These are phyloP conservation scores for Clusia tigrina DNA, from an alignment of 2,888 invertebrate species.

Conservation along the genomic window DNA sequence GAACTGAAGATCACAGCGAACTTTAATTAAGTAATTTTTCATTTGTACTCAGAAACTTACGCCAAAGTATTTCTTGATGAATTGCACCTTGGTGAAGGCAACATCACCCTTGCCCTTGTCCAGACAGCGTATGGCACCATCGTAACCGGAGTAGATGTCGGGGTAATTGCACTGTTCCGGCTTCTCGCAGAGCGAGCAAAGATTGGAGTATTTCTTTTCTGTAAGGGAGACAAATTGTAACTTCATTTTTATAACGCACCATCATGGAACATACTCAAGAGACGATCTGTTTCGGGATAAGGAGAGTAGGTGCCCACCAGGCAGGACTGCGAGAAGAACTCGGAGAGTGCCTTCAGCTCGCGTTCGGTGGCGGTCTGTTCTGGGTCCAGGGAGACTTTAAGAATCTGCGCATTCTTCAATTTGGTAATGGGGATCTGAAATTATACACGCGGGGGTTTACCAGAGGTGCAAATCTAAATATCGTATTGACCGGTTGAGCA, in stretches of 20 bases:
- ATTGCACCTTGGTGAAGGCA: slow-evolving; percentile 86
- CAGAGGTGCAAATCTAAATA: too few species aligned
- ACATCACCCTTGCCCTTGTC: slow-evolving; percentile 83
- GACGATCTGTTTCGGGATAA: slow-evolving; percentile 74
- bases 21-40: background rate
- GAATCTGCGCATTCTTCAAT: slow-evolving; percentile 73
- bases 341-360: slow-evolving; percentile 80
- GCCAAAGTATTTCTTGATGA: slow-evolving; percentile 80
- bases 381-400: slow-evolving; percentile 60
- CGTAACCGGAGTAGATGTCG: slow-evolving; percentile 85
- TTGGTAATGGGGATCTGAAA: slow-evolving; percentile 76
- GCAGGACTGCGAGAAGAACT: slow-evolving; percentile 83
- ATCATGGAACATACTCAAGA: slow-evolving; percentile 69
- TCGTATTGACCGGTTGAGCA: too few species aligned
- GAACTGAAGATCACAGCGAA: slow-evolving; percentile 64
- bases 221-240: slow-evolving; percentile 37
- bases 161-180: slow-evolving; percentile 81
- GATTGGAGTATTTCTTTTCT: slow-evolving; percentile 79
- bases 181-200: slow-evolving; percentile 81
- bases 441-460: too few species aligned
- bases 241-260: background rate
- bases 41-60: slow-evolving; percentile 64
- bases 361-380: slow-evolving; percentile 70
- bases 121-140: slow-evolving; percentile 84
- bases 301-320: slow-evolving; percentile 86